Conservation (phyloP, 2,888 invertebrate genomes). For the Crioceris asparagi region DNA sequence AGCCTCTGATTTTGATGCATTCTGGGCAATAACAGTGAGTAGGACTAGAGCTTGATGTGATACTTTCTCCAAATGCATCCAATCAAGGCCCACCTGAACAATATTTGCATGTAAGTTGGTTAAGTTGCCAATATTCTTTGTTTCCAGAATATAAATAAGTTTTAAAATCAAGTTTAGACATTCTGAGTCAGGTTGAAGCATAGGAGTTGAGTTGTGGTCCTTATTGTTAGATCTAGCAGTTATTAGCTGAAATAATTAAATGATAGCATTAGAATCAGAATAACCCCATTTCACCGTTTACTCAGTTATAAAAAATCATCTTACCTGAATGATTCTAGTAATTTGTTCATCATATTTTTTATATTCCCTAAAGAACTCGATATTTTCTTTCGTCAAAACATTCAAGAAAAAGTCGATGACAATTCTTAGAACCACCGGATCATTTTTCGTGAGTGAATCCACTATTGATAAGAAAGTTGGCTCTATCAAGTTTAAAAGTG, state of each 20-base stretch:
- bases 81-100: slow-evolving; percentile 38
- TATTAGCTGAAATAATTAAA: slow-evolving; percentile 24
- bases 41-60: slow-evolving; percentile 37
- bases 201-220: slow-evolving; percentile 10
- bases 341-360: slow-evolving; percentile 34
- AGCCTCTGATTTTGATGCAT: slow-evolving; percentile 24
- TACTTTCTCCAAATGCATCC: slow-evolving; percentile 39
- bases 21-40: slow-evolving; percentile 36
- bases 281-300: no score
- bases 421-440: slow-evolving; percentile 40
- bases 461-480: slow-evolving; percentile 41
- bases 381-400: slow-evolving; percentile 31
- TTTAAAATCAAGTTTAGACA: slow-evolving; percentile 42
- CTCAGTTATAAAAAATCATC: slow-evolving; percentile 8
- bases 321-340: slow-evolving; percentile 32
- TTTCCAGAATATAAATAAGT: slow-evolving; percentile 40
- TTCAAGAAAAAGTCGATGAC: slow-evolving; percentile 46
- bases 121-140: slow-evolving; percentile 36
- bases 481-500: slow-evolving; percentile 39
- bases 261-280: no score
- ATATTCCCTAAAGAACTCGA: slow-evolving; percentile 20
- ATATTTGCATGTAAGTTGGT: slow-evolving; percentile 35
- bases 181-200: slow-evolving; percentile 31
- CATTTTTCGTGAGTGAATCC: slow-evolving; percentile 38
- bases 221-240: slow-evolving; percentile 13